Base-by-base conservation (phyloP, 2,888 invertebrate genomes). In the Hypercompe scribonia region DNA sequence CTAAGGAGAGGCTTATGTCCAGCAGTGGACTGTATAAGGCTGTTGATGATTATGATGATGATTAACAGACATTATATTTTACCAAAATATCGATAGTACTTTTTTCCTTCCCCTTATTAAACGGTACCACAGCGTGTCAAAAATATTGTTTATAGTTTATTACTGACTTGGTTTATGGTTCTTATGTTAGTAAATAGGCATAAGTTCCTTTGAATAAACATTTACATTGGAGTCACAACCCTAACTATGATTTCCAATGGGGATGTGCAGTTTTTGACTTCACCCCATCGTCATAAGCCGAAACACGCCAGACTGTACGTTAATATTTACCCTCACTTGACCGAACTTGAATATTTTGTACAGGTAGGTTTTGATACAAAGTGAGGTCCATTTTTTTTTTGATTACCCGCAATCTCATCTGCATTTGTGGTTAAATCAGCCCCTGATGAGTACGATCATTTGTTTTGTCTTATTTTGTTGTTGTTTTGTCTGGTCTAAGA, bases 191-290 rank as follows among this genome's bases (percentile, higher is more conserved):
- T 39, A 39, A 39, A 39, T 39, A 39, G 10, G 8, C 1, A 11
- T 39, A 39, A 39, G 8, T 39, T 39, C 11, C 24, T 50, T 24
- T 24, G 8, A 50, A 50, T 50, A 24, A 50, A 50, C 50, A 24
- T 50, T 50, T 50, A 21, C 3, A 34, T 46, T 11, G 5, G 13
- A 36, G 21, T 61, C 68, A 18, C 63, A 73, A 18, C 73, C 72
- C 73, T 74, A 64, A 4, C 11, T 28, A 21, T 46, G 28, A 13
- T 7, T 24, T 68, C 34, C 24, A 64, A 68, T 65, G 39, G 39
- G n/a, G 68, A 68, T 68, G 68, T 36, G 42, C 33, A 33, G 42
- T 34, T n/a, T 46, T 21, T 71, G 36, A 71, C 68, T 65, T 71
- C 71, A 71, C 31, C 28, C 61, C 42, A 5, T 66, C 70, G 24